Percentiles rank a stretch among this genome's conserved stretches.
Evolutionary conservation across 2,888 invertebrate species (phyloP).

Genomic region (Agrenia bidenticulata): DNA sequence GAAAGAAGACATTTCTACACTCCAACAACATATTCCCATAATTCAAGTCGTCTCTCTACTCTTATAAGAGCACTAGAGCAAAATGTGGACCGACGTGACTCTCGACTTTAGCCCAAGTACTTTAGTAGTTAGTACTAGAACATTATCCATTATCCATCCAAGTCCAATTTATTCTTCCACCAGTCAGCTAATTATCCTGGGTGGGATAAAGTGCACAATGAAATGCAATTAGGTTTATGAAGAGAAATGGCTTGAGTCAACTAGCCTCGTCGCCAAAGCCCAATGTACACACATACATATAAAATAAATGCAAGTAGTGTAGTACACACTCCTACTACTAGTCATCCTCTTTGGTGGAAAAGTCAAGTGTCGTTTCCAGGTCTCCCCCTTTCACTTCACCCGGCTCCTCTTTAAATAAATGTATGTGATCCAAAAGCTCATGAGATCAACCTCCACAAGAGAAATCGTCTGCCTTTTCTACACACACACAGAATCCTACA

Average conservation of each 20-base stretch:
- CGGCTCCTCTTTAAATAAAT: conserved; percentile 3
- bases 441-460: no score
- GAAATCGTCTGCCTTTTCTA: no score
- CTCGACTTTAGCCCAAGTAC: no score
- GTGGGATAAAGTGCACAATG: conserved; percentile 51
- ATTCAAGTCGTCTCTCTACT: no score
- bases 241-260: conserved; percentile 47
- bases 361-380: conserved; percentile 11
- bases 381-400: conserved; percentile 5
- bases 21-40: no score
- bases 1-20: no score
- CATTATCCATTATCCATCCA: conserved; percentile 1
- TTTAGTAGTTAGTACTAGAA: no score
- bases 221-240: conserved; percentile 52
- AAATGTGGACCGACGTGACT: no score
- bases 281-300: neutral
- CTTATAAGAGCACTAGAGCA: no score
- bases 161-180: conserved; percentile 1
- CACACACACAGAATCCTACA: neutral
- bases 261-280: neutral
- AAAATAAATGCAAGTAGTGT: no score
- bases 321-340: neutral
- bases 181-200: conserved; percentile 42
- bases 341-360: neutral
- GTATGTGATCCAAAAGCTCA: conserved; percentile 3